Conservation (phyloP, 53 echinoderm and acorn worm species). For the Zoroaster sp. region DNA sequence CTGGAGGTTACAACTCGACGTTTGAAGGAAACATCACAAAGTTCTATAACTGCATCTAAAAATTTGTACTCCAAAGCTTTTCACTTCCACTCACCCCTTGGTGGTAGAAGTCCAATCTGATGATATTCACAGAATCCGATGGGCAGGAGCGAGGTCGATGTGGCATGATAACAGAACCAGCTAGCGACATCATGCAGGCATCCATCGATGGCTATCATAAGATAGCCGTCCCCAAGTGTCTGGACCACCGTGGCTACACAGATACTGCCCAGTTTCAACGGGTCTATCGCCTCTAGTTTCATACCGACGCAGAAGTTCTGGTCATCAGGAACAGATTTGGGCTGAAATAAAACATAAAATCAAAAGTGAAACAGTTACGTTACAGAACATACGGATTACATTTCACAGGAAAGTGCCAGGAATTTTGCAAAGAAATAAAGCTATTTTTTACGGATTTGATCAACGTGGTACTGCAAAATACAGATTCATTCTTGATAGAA, state of each 20-base stretch:
- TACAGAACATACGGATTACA: no score
- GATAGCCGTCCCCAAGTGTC: constrained; percentile 83
- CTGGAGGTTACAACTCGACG: no score
- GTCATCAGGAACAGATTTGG: constrained; percentile 59
- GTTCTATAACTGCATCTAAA: no score
- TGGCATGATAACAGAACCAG: constrained; percentile 95
- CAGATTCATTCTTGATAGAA: no score
- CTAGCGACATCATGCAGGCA: constrained; percentile 77
- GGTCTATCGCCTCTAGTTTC: constrained; percentile 97
- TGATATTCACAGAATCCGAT: constrained; percentile 96
- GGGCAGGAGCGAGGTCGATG: constrained; percentile 82
- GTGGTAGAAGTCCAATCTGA: constrained; percentile 85
- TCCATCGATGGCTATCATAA: constrained; percentile 96
- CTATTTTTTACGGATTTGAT: no score
- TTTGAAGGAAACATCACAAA: no score
- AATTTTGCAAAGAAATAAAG: no score
- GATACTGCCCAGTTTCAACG: constrained; percentile 87
- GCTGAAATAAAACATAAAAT: constrained; percentile 41
- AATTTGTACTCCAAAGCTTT: no score
- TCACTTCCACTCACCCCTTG: constrained; percentile 89
- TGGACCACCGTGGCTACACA: constrained; percentile 91
- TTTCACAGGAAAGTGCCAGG: no score
- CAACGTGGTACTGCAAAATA: no score
- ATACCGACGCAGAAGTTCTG: constrained; percentile 78
- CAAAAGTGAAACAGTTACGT: not conserved